phyloP scores from a whole-genome alignment of 2,113 vertebrate species.

The Takifugu flavidus region DNA sequence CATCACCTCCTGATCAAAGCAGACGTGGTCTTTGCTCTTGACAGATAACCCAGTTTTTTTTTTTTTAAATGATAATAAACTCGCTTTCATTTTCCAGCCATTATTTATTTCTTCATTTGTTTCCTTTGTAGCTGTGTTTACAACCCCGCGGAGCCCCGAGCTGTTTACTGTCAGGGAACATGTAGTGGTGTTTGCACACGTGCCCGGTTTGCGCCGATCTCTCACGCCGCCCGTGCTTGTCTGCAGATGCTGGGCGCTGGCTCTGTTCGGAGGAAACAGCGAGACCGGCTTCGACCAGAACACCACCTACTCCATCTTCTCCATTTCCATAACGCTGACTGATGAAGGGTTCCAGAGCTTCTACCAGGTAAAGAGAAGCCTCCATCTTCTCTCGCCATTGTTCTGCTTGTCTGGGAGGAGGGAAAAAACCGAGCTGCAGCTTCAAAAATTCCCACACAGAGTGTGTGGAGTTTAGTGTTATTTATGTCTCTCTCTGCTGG shows the following conservation, averaged over 20 bases:
- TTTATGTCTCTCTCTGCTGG: background rate
- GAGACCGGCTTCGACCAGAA: slow-evolving; percentile 97
- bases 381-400: background rate
- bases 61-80: background rate
- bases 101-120: slow-evolving; percentile 4
- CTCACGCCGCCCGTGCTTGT: slow-evolving; percentile 12
- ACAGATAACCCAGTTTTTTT: slow-evolving; percentile 11
- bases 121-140: slow-evolving; percentile 3
- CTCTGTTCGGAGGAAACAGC: slow-evolving; percentile 92
- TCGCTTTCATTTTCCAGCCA: background rate
- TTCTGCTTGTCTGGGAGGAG: background rate
- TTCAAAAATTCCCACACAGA: background rate
- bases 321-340: slow-evolving; percentile 92
- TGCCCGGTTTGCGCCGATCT: background rate
- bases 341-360: slow-evolving; percentile 93
- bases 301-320: slow-evolving; percentile 93
- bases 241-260: slow-evolving; percentile 89
- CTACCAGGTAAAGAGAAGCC: slow-evolving; percentile 79
- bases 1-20: slow-evolving; percentile 21
- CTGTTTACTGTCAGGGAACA: slow-evolving; percentile 10
- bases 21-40: background rate
- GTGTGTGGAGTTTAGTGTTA: no score
- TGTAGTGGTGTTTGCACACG: background rate
- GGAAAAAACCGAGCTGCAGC: background rate
- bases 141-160: background rate